Evolutionary conservation across 2,113 vertebrate genomes (phyloP).

Genomic region (Tenrec ecaudatus): DNA sequence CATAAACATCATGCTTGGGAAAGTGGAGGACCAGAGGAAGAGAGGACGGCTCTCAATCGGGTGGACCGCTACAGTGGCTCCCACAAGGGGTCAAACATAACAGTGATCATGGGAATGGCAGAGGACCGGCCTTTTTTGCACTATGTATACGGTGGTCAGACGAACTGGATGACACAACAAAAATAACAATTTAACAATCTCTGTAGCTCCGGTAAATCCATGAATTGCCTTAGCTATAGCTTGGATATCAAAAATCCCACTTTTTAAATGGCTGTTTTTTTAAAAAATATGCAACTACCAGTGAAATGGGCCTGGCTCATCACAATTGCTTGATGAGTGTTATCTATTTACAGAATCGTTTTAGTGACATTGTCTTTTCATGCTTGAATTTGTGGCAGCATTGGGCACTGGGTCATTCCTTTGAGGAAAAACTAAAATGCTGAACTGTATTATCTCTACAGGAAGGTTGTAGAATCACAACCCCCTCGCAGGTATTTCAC

Average conservation of each 20-base stretch:
- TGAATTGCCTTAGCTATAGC: neutral
- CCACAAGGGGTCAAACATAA: neutral
- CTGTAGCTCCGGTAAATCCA: neutral
- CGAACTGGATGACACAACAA: neutral
- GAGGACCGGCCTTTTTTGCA: neutral
- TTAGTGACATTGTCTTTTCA: neutral
- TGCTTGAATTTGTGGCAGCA: neutral
- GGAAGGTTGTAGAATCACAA: neutral
- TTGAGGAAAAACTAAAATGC: neutral
- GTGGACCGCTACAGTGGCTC: neutral
- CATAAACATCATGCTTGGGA: neutral
- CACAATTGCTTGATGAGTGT: neutral
- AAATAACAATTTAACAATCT: neutral
- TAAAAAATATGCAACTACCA: neutral
- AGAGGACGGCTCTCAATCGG: neutral
- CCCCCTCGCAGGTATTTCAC: slow-evolving; percentile 45
- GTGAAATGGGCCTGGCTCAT: fast-evolving
- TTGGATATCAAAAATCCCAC: neutral
- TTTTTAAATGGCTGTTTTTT: neutral
- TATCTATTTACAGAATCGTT: neutral
- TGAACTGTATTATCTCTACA: neutral
- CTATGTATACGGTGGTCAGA: neutral
- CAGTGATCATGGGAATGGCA: neutral
- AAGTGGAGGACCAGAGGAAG: neutral
- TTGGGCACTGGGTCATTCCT: neutral